Percentiles rank a stretch among this genome's conserved stretches.
Evolutionary conservation across 92 coral and sea anemone genomes (phyloP).

Genomic region (Porites lobata): DNA sequence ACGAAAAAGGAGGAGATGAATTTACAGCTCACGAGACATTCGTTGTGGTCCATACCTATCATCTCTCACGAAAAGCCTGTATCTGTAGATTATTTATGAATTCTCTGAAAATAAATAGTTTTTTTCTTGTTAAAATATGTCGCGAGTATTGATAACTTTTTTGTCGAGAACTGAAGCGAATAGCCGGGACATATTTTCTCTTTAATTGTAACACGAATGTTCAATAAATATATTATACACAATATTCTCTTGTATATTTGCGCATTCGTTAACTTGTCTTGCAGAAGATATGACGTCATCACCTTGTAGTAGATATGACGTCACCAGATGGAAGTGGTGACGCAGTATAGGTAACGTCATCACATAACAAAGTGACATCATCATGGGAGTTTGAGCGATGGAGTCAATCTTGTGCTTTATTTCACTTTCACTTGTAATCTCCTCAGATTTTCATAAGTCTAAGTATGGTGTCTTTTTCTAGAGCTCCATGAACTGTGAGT

Average conservation of each 20-base stretch:
- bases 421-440: not conserved
- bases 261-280: not conserved
- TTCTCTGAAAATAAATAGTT: conserved; percentile 34
- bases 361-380: too few species aligned
- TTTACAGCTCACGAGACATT: too few species aligned
- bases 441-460: not conserved
- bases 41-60: not conserved
- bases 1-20: too few species aligned
- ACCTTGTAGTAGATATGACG: too few species aligned
- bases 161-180: not conserved
- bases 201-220: conserved; percentile 11
- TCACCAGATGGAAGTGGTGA: too few species aligned
- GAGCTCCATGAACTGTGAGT: conserved; percentile 74
- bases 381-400: not conserved
- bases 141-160: not conserved
- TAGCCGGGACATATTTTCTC: conserved; percentile 15
- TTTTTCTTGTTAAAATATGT: conserved; percentile 5
- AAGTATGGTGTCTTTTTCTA: not conserved
- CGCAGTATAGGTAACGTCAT: too few species aligned
- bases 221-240: conserved; percentile 49
- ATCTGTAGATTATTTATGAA: conserved; percentile 24
- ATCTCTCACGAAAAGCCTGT: not conserved
- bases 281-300: not conserved
- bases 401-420: not conserved
- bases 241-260: not conserved